Evolutionary conservation across 2,113 vertebrate species (phyloP).

Genomic region (Shinisaurus crocodilurus): DNA sequence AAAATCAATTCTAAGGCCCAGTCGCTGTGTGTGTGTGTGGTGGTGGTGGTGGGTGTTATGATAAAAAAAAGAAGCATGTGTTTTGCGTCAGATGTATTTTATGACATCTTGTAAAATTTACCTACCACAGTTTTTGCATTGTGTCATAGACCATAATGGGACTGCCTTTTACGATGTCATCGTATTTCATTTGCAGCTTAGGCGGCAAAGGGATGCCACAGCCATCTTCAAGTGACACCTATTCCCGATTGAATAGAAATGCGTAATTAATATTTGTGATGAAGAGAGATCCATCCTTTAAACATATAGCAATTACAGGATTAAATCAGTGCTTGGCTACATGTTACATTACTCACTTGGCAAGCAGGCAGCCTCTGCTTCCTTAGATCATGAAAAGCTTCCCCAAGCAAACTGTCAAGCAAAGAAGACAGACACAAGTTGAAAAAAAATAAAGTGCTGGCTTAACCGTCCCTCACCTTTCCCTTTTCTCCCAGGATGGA

Average conservation of each 20-base stretch:
- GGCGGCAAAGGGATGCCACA: constrained; percentile 52
- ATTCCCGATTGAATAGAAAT: constrained; percentile 4
- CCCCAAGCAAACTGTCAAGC: background rate
- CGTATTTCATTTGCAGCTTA: constrained; percentile 61
- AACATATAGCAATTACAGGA: constrained; percentile 43
- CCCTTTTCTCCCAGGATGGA: background rate
- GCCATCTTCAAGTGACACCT: constrained; percentile 42
- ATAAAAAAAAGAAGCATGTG: constrained; percentile 77
- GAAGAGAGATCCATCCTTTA: constrained; percentile 45
- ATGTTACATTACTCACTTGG: background rate
- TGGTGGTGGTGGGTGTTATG: no score
- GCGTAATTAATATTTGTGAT: constrained; percentile 1
- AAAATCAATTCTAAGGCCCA: constrained; percentile 70
- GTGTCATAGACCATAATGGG: constrained; percentile 70
- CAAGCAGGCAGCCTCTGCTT: background rate
- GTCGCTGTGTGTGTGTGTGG: no score
- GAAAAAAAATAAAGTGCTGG: background rate
- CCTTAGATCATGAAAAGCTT: background rate
- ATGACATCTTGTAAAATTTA: constrained; percentile 79
- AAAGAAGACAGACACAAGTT: background rate
- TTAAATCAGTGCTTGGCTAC: background rate
- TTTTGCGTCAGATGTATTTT: constrained; percentile 82
- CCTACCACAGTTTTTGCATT: constrained; percentile 79
- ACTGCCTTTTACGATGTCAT: constrained; percentile 67
- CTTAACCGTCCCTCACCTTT: background rate